A percentile compares a stretch with the other conserved stretches of the same genome.
phyloP scores from a whole-genome alignment of 2,888 invertebrate species.

The Euplagia quadripunctaria region DNA sequence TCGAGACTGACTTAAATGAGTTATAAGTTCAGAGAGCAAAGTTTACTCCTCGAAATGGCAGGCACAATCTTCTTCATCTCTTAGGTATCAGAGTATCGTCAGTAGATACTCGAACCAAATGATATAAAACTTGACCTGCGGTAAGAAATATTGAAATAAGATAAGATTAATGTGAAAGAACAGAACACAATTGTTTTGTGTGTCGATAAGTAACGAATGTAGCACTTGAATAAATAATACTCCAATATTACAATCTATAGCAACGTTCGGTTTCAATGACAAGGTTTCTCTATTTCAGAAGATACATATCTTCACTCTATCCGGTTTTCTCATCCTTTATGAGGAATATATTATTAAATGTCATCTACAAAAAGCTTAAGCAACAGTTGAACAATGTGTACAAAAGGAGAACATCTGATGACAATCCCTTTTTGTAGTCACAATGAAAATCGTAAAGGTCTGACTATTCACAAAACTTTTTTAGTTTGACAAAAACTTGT shows the following conservation, averaged over 20 bases:
- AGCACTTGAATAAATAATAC: constrained; percentile 31
- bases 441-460: constrained; percentile 53
- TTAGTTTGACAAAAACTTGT: constrained; percentile 33
- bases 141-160: constrained; percentile 14
- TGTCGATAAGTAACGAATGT: constrained; percentile 30
- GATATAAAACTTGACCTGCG: constrained; percentile 37
- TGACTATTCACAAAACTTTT: constrained; percentile 51
- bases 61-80: constrained; percentile 63
- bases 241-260: constrained; percentile 27
- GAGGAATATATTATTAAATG: constrained; percentile 37
- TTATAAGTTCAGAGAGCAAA: constrained; percentile 84
- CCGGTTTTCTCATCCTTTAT: constrained; percentile 31
- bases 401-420: constrained; percentile 60
- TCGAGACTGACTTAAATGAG: constrained; percentile 77
- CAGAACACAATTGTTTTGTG: constrained; percentile 25
- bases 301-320: constrained; percentile 32
- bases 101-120: constrained; percentile 40
- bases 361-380: constrained; percentile 56
- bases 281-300: not conserved
- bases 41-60: constrained; percentile 66
- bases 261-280: constrained; percentile 17
- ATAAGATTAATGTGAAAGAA: constrained; percentile 24
- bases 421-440: constrained; percentile 45
- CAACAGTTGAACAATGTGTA: constrained; percentile 55
- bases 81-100: no score